Base-by-base conservation (phyloP, 30 jellyfish, hydroid and myxozoan genomes). In the Aurelia coerulea region DNA sequence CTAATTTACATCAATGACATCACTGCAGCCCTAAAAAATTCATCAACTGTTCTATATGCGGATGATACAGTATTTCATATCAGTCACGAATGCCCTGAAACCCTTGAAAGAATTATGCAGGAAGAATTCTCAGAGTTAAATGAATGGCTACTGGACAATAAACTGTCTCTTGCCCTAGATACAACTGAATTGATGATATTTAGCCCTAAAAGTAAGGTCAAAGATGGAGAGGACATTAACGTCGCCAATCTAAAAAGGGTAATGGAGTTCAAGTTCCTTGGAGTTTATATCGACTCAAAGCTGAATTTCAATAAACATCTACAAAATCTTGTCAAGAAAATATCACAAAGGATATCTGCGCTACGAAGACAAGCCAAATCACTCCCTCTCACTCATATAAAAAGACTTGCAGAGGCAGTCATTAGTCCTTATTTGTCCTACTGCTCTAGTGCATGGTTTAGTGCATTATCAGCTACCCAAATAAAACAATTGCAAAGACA, bases 351-450 rank as follows among this genome's bases (percentile, higher is more conserved):
- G 46, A 68, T 81, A 81, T 81, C 78, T 68, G 84, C 77, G n/a
- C 83, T 46, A n/a, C 68, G 68, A 68, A 81, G 84, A 68, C 91
- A 81, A 81, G 84, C 78, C 85, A 81, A 52, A 50, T 81, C 91
- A 67, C 84, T 68, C 91, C 77, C 91, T 81, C 84, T 68, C 76
- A 70, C 32, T 81, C 91, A 68, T 78, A 75, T 81, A 79, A 65
- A 80, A 80, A 68, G 90, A 53, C 90, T 54, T 81, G 91, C 91
- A 68, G 84, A 81, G 65, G 91, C 91, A 81, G 77, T 81, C 79
- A 81, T 81, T 68, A 81, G 84, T 81, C 91, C 84, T 50, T 51
- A 81, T 49, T 54, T 56, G 32, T 68, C 74, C 84, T 81, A 81
- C 84, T 81, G 91, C 84, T 65, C 90, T 65, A 65, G 82, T 80